Evolutionary conservation across 2,888 invertebrate species (phyloP), one percentile per base, ranked within the genome.

Genomic region (Saturnia pavonia): DNA sequence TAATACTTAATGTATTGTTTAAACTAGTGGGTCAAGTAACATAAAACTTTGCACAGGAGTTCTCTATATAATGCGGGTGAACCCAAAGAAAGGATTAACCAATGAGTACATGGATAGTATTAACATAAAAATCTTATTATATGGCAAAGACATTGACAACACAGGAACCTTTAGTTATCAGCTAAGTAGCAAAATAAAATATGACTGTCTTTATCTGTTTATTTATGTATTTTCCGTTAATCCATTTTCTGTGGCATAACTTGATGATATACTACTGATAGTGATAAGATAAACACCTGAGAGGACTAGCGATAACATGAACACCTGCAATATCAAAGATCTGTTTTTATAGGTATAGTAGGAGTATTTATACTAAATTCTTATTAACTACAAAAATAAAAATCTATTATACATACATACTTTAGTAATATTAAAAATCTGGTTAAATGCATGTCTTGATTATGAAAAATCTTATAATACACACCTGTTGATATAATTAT

Each of bases 311-410:
- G 67, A 71, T 70, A 27, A 63, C 66, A 43, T 70, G 54, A 71
- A 76, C 74, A 77, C 76, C 76, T 78, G 76, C 76, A 71, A 73
- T 51, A 68, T 68, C 51, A 57, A 25, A 57, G 25, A 57, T 57
- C 9, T 57, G 25, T 25, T 12, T 7, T 3, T 11, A 12, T 57
- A 12, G 25, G 22, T 22, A 57, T 25, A 25, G 8, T 19, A 51
- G n/a, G 6, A 57, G 25, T 25, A 57, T 4, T 25, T 22, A 57
- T 57, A 11, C 54, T 25, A 25, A 7, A 57, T 25, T 57, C 54
- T 45, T 45, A 14, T 14, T 45, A 2, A 14, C 12, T 45, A 45
- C 11, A 45, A 14, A 45, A 14, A 14, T 45, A 45, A 45, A 45
- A 14, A 14, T 45, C 45, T 14, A 14, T n/a, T n/a, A n/a, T n/a